Conservation (phyloP, 2,888 invertebrate genomes). For the Drosophila silvestris region DNA sequence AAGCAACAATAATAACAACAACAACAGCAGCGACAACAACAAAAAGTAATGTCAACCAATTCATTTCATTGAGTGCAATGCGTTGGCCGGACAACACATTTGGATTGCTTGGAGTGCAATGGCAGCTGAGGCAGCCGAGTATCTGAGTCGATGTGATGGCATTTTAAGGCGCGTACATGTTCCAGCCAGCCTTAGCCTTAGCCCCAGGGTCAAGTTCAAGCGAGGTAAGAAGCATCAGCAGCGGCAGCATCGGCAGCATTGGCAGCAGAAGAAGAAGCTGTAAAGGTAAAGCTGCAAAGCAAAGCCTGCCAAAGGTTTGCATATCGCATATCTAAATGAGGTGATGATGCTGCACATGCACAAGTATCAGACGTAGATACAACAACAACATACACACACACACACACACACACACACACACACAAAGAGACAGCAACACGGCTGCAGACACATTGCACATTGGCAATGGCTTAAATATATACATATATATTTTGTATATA, state of each 20-base stretch:
- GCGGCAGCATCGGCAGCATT: constrained; percentile 16
- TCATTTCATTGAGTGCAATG: constrained; percentile 80
- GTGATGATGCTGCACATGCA: constrained; percentile 79
- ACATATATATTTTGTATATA: constrained; percentile 27
- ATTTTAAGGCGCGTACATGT: constrained; percentile 76
- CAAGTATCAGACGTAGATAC: constrained; percentile 73
- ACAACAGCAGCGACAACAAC: constrained; percentile 41
- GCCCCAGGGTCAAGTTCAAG: constrained; percentile 79
- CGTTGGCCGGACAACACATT: constrained; percentile 72
- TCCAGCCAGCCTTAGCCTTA: constrained; percentile 77
- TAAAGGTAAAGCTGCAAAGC: constrained; percentile 34
- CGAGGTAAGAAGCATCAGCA: constrained; percentile 36
- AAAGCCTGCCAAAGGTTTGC: constrained; percentile 70
- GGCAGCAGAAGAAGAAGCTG: constrained; percentile 27
- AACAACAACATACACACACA: constrained; percentile 42
- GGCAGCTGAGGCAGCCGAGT: constrained; percentile 5
- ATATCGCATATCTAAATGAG: constrained; percentile 80
- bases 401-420: constrained; percentile 38
- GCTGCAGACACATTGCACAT: constrained; percentile 40
- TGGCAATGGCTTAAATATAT: constrained; percentile 53
- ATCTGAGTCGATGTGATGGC: constrained; percentile 51
- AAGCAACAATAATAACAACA: constrained; percentile 33
- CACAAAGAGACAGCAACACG: constrained; percentile 38
- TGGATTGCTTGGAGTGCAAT: constrained; percentile 1
- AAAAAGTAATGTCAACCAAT: constrained; percentile 77